Percentiles rank a stretch among this genome's conserved stretches.
Evolutionary conservation across 1,140 invertebrate genomes (phyloP).

Genomic region (Acyrthosiphon pisum): DNA sequence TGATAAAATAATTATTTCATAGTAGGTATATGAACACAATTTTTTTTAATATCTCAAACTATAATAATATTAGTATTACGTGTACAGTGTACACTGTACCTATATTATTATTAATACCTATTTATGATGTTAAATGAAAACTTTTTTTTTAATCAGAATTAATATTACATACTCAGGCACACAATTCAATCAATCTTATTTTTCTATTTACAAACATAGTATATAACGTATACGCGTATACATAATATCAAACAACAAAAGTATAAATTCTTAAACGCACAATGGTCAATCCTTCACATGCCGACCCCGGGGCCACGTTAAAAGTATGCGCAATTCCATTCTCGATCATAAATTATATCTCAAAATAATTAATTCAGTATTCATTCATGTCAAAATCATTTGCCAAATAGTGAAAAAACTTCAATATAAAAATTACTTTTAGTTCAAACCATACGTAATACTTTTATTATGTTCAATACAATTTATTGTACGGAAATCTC

Average conservation of each 20-base stretch:
- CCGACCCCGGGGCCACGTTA: conserved; percentile 38
- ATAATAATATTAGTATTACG: neutral
- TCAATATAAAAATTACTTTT: neutral
- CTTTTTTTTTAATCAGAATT: conserved; percentile 33
- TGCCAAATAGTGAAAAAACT: conserved; percentile 27
- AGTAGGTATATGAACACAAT: neutral
- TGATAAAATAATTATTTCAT: neutral
- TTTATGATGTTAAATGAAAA: neutral
- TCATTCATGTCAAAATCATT: conserved; percentile 43
- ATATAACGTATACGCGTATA: neutral
- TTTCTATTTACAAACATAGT: neutral
- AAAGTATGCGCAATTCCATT: conserved; percentile 9
- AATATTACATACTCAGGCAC: neutral
- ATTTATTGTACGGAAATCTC: neutral
- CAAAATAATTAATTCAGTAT: conserved; percentile 29
- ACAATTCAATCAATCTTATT: conserved; percentile 41
- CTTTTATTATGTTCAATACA: conserved; percentile 1
- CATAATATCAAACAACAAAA: conserved; percentile 37
- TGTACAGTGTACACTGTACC: neutral
- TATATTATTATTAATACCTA: neutral
- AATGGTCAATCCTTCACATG: conserved; percentile 50
- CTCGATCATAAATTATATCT: conserved; percentile 41
- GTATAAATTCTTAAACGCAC: conserved; percentile 36
- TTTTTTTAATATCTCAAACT: neutral
- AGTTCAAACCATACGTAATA: neutral